phyloP scores from a whole-genome alignment of 35 echinoderm and acorn worm genomes.

The Ptychodera flava region DNA sequence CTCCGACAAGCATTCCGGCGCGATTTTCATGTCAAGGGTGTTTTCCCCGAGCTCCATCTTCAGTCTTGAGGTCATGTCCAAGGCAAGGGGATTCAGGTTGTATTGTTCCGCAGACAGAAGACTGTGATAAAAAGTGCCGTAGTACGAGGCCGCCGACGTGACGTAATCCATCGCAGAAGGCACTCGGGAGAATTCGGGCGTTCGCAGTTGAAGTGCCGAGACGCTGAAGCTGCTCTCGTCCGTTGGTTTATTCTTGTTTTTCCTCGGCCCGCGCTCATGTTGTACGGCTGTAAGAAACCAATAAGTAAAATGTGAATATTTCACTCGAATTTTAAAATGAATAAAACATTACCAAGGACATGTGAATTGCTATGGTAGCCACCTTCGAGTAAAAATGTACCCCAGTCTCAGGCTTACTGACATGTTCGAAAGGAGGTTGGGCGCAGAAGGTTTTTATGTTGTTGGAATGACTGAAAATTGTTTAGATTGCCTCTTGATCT shows the following conservation, averaged over 20 bases:
- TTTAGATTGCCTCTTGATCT: no score
- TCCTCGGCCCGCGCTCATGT: slow-evolving; percentile 90
- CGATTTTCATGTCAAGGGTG: not conserved
- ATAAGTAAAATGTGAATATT: no score
- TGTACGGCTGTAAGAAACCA: slow-evolving; percentile 68
- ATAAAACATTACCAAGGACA: no score
- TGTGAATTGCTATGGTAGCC: no score
- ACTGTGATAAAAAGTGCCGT: slow-evolving; percentile 98
- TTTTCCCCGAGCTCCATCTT: not conserved
- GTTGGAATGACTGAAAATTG: no score
- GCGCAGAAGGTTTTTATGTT: no score
- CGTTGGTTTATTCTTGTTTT: slow-evolving; percentile 65
- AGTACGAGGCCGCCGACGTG: slow-evolving; percentile 78
- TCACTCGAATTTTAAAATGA: no score
- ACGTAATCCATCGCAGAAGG: slow-evolving; percentile 14
- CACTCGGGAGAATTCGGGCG: not conserved
- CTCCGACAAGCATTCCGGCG: slow-evolving; percentile 65
- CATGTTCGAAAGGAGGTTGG: no score
- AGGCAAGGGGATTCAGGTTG: slow-evolving; percentile 79
- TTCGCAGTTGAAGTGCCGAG: slow-evolving; percentile 24
- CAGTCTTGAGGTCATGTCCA: slow-evolving; percentile 42
- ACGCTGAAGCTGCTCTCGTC: slow-evolving; percentile 16
- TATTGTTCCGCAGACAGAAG: slow-evolving; percentile 87
- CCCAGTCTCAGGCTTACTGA: no score
- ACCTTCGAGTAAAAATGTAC: no score